phyloP scores from a whole-genome alignment of 2,888 invertebrate genomes.

The Diplolepis rosae region DNA sequence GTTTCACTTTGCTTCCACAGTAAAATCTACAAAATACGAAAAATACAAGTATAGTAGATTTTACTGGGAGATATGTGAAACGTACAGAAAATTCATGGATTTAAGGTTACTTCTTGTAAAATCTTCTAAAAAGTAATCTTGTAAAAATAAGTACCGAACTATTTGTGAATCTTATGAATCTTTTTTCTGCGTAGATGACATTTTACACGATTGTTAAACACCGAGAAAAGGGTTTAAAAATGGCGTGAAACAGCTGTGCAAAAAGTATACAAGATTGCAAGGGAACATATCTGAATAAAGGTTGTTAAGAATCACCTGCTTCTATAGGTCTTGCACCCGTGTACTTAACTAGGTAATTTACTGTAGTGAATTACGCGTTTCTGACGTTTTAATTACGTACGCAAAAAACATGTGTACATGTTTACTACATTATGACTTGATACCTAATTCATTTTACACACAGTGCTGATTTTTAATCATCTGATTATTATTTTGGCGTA shows the following conservation, averaged over 20 bases:
- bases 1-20: too few species aligned
- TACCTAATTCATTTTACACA: background rate
- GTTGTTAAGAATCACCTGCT: conserved; percentile 29
- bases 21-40: too few species aligned
- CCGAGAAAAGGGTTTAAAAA: conserved; percentile 6
- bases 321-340: conserved; percentile 12
- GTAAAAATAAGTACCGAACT: too few species aligned
- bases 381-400: conserved; percentile 6
- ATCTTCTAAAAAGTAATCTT: too few species aligned
- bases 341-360: conserved; percentile 21
- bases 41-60: too few species aligned
- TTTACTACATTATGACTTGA: conserved; percentile 4
- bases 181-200: background rate
- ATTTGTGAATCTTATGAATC: too few species aligned
- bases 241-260: conserved; percentile 17
- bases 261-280: conserved; percentile 19
- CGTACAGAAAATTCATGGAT: too few species aligned
- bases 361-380: conserved; percentile 25
- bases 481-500: background rate
- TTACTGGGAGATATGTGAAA: too few species aligned
- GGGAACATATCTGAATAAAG: conserved; percentile 29
- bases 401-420: conserved; percentile 21
- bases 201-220: background rate
- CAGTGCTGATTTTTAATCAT: conserved; percentile 8
- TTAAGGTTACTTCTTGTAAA: too few species aligned